phyloP scores from a whole-genome alignment of 2,797 vertebrate species.

The Takifugu ocellatus region DNA sequence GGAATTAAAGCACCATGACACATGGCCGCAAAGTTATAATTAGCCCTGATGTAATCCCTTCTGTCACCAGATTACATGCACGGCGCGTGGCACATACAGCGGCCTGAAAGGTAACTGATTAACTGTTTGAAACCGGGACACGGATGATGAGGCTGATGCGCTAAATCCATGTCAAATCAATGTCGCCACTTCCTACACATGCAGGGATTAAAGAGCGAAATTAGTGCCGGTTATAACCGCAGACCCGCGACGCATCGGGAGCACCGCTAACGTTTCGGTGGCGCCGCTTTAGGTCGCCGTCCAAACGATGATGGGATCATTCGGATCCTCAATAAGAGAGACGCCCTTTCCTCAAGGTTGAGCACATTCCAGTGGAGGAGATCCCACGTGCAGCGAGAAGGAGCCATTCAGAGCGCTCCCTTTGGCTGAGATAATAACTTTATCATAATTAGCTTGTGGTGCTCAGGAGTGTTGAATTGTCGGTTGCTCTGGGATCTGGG shows the following conservation, averaged over 20 bases:
- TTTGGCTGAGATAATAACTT: constrained; percentile 79
- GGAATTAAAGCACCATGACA: constrained; percentile 60
- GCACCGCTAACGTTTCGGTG: constrained; percentile 20
- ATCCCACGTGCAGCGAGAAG: constrained; percentile 56
- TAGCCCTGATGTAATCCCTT: constrained; percentile 68
- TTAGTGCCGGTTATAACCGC: constrained; percentile 55
- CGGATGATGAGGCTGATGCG: constrained; percentile 65
- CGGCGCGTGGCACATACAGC: constrained; percentile 52
- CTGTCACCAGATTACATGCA: constrained; percentile 62
- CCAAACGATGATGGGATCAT: constrained; percentile 45
- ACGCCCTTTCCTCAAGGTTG: constrained; percentile 74
- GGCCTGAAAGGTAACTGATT: constrained; percentile 67
- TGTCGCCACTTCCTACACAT: constrained; percentile 63
- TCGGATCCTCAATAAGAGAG: constrained; percentile 37
- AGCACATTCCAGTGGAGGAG: constrained; percentile 57
- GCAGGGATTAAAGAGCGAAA: constrained; percentile 65
- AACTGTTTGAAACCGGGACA: constrained; percentile 56
- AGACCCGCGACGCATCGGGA: constrained; percentile 33
- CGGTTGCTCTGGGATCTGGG: constrained; percentile 77
- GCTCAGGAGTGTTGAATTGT: constrained; percentile 77
- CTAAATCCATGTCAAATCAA: constrained; percentile 70
- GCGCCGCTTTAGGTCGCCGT: constrained; percentile 30
- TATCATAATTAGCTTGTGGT: constrained; percentile 79
- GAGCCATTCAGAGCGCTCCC: constrained; percentile 69
- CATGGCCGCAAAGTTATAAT: constrained; percentile 65